These are phyloP conservation scores for Athalia rosae DNA, from an alignment of 2,888 invertebrate genomes.

Conservation along the genomic window DNA sequence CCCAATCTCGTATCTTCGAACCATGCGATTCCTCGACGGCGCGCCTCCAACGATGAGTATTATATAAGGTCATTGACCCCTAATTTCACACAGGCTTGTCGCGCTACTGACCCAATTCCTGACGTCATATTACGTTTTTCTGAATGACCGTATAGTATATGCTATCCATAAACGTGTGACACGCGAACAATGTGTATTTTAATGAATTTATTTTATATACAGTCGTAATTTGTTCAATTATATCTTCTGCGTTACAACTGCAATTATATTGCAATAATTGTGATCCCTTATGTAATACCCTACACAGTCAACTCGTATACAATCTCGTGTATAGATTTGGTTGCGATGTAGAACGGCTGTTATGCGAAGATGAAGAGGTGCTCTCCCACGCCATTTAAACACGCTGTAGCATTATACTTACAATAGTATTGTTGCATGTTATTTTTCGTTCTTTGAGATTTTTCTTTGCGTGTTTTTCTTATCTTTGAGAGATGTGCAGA, in stretches of 20 bases:
- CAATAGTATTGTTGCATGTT: not conserved
- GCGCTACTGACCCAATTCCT: conserved; percentile 69
- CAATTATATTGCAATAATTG: too few relatives aligned
- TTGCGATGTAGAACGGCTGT: too few relatives aligned
- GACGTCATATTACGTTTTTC: conserved; percentile 5
- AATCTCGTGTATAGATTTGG: too few relatives aligned
- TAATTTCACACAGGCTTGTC: conserved; percentile 68
- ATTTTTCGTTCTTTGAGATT: not conserved
- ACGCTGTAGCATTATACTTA: not conserved
- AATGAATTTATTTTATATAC: not conserved
- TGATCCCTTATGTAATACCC: too few relatives aligned
- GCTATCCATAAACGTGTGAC: not conserved
- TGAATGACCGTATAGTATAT: conserved; percentile 10
- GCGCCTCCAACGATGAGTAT: too few relatives aligned
- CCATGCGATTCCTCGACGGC: too few relatives aligned
- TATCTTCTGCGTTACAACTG: too few relatives aligned
- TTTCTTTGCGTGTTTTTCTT: not conserved
- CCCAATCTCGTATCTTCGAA: too few relatives aligned
- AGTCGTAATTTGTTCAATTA: too few relatives aligned
- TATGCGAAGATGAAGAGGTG: too few relatives aligned
- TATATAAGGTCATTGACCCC: conserved; percentile 67
- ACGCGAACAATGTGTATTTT: not conserved
- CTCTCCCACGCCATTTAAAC: too few relatives aligned
- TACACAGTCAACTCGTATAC: too few relatives aligned
- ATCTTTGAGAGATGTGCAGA: not conserved